These are phyloP conservation scores for Symphodus melops DNA, from an alignment of 2,113 vertebrate genomes.

Conservation along the genomic window DNA sequence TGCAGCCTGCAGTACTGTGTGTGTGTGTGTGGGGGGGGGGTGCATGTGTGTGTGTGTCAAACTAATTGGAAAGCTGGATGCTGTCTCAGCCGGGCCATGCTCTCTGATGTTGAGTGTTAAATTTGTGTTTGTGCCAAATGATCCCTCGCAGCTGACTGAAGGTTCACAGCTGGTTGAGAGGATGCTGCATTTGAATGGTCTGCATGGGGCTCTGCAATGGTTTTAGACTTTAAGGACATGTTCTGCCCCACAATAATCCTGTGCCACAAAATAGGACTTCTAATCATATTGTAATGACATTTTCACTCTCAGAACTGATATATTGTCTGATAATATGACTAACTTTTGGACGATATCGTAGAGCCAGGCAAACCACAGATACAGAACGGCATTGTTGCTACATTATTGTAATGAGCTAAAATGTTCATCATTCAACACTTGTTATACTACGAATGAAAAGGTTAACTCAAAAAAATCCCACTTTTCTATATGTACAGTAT, in stretches of 20 bases:
- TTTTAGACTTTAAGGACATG: background rate
- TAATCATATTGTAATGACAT: background rate
- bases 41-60: background rate
- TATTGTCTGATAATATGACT: background rate
- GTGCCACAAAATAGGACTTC: background rate
- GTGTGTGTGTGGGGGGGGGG: constrained; percentile 24
- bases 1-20: constrained; percentile 4
- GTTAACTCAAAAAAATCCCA: too few relatives aligned
- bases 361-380: too few relatives aligned
- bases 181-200: background rate
- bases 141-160: constrained; percentile 37
- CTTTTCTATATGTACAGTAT: too few relatives aligned
- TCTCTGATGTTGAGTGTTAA: constrained; percentile 30
- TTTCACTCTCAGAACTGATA: background rate
- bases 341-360: too few relatives aligned
- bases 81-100: constrained; percentile 19
- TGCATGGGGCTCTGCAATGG: background rate
- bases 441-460: too few relatives aligned
- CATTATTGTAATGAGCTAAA: too few relatives aligned
- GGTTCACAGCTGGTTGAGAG: constrained; percentile 6
- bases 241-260: background rate
- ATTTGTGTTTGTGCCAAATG: constrained; percentile 40
- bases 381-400: too few relatives aligned
- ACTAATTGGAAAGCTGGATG: constrained; percentile 60
- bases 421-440: too few relatives aligned